These are phyloP conservation scores for Nipponia nippon DNA, from an alignment of 2,113 vertebrate genomes.

Conservation along the genomic window DNA sequence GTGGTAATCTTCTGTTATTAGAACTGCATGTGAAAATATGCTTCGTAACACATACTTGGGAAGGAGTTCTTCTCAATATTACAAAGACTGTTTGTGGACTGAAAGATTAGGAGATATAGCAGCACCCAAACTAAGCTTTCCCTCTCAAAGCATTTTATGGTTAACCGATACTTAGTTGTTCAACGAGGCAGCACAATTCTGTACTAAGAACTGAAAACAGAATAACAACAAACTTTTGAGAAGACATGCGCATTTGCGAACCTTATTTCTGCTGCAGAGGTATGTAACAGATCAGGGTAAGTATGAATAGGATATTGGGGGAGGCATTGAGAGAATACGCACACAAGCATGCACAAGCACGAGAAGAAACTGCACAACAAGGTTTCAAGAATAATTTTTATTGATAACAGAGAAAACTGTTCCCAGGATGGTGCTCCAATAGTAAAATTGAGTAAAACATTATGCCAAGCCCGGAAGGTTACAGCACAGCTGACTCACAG, in stretches of 20 bases:
- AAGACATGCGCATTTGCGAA: not conserved
- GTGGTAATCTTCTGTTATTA: not conserved
- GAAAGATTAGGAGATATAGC: not conserved
- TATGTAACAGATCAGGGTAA: not conserved
- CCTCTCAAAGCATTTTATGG: not conserved
- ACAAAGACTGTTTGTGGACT: not conserved
- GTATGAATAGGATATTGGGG: not conserved
- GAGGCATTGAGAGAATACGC: not conserved
- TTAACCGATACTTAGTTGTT: not conserved
- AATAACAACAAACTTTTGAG: not conserved
- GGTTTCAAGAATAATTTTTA: not conserved
- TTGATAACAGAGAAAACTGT: not conserved
- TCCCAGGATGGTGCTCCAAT: not conserved
- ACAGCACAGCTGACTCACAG: not conserved
- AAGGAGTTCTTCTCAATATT: not conserved
- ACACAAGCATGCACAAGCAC: accelerated
- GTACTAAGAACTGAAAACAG: not conserved
- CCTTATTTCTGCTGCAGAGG: not conserved
- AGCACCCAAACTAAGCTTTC: not conserved
- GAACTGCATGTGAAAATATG: not conserved
- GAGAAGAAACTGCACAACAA: not conserved
- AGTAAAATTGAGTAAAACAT: not conserved
- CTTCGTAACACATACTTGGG: not conserved
- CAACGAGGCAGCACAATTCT: not conserved
- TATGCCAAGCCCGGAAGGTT: not conserved